phyloP scores from a whole-genome alignment of 2,113 vertebrate species.

The Pterocles burchelli region DNA sequence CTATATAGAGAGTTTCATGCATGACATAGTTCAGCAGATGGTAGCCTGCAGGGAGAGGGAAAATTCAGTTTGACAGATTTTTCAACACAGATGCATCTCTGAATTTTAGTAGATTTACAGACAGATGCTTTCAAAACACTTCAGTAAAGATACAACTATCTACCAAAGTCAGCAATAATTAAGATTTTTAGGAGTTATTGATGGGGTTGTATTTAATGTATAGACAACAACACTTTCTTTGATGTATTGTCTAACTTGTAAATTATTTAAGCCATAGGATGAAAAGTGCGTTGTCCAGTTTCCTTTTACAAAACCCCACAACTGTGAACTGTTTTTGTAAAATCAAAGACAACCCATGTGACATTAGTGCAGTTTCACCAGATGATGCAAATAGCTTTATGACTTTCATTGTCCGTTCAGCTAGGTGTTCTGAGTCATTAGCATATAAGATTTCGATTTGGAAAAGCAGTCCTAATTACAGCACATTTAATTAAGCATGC shows the following conservation, averaged over 20 bases:
- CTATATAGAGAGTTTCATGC: background rate
- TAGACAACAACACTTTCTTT: background rate
- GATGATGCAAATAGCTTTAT: background rate
- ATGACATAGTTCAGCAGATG: conserved; percentile 24
- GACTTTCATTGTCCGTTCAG: accelerated
- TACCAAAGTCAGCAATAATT: background rate
- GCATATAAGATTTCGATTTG: accelerated
- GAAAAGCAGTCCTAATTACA: background rate
- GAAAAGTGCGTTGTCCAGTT: background rate
- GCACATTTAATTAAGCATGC: background rate
- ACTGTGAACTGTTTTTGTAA: accelerated
- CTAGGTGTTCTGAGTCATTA: background rate
- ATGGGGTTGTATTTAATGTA: background rate
- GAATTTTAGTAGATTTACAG: background rate
- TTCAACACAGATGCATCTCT: background rate
- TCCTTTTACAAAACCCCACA: background rate
- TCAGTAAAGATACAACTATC: background rate
- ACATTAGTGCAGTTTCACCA: background rate
- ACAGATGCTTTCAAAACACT: background rate
- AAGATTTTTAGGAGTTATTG: background rate
- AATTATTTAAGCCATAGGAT: background rate
- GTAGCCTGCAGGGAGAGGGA: background rate
- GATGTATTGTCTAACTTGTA: background rate
- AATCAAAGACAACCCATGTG: background rate
- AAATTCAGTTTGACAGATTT: background rate